These are phyloP conservation scores for Brienomyrus longianalis DNA, from an alignment of 2,113 vertebrate genomes.

Conservation along the genomic window DNA sequence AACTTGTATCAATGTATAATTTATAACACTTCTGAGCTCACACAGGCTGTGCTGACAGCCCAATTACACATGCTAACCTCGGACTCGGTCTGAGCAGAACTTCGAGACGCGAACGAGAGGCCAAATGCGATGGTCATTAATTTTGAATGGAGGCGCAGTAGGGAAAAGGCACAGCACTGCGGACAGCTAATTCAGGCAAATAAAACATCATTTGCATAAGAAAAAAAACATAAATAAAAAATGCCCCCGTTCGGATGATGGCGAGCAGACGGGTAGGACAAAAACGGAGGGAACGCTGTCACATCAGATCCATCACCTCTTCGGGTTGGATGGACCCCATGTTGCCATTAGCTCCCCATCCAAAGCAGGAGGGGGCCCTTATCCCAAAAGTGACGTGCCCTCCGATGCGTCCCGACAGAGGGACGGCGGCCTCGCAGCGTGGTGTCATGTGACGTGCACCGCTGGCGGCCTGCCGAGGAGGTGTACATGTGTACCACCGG, in stretches of 20 bases:
- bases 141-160: conserved; percentile 14
- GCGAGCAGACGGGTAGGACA: conserved; percentile 1
- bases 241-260: not conserved
- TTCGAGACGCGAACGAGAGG: not conserved
- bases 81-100: not conserved
- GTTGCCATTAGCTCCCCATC: not conserved
- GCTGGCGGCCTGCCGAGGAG: conserved; percentile 60
- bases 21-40: not conserved
- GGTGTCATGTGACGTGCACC: conserved; percentile 67
- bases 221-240: conserved; percentile 22
- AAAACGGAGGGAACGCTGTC: not conserved
- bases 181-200: conserved; percentile 16
- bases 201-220: conserved; percentile 18
- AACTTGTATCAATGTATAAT: conserved; percentile 5
- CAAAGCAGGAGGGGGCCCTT: not conserved
- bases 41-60: not conserved
- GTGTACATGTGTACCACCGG: conserved; percentile 63
- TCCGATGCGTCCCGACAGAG: conserved; percentile 46
- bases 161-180: not conserved
- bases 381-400: conserved; percentile 20
- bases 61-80: conserved; percentile 10
- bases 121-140: conserved; percentile 20
- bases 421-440: conserved; percentile 50
- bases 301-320: not conserved
- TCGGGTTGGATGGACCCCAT: not conserved